A percentile compares a stretch with the other conserved stretches of the same genome.
phyloP scores from a whole-genome alignment of 2,113 vertebrate species.

The Eulemur rufifrons region DNA sequence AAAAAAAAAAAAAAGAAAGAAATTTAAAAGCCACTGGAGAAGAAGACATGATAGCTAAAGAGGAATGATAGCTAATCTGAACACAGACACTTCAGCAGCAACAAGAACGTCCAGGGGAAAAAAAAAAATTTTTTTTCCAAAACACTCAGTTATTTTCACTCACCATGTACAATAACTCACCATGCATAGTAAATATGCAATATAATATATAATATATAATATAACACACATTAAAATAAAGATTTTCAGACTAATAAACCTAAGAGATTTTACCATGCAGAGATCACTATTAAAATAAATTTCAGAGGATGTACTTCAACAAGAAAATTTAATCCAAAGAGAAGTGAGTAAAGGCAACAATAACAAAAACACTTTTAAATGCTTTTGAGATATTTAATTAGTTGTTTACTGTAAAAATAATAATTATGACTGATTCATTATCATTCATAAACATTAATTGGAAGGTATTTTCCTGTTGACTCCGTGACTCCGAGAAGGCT shows the following conservation, averaged over 20 bases:
- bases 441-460: not conserved
- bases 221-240: not conserved
- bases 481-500: not conserved
- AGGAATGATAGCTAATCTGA: not conserved
- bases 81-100: not conserved
- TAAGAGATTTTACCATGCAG: not conserved
- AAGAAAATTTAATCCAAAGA: not conserved
- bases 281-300: not conserved
- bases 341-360: not conserved
- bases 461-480: not conserved
- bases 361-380: not conserved
- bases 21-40: not conserved
- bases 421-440: not conserved
- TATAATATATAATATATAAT: not conserved
- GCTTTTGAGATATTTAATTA: not conserved
- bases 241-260: not conserved
- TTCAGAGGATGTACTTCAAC: not conserved
- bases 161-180: not conserved
- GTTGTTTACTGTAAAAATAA: not conserved
- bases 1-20: not conserved
- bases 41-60: not conserved
- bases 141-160: not conserved
- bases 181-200: not conserved
- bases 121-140: not conserved
- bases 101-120: not conserved